These are phyloP conservation scores for cat (Felis catus) DNA, from an alignment of 2,113 vertebrate species.

Conservation along the genomic window DNA sequence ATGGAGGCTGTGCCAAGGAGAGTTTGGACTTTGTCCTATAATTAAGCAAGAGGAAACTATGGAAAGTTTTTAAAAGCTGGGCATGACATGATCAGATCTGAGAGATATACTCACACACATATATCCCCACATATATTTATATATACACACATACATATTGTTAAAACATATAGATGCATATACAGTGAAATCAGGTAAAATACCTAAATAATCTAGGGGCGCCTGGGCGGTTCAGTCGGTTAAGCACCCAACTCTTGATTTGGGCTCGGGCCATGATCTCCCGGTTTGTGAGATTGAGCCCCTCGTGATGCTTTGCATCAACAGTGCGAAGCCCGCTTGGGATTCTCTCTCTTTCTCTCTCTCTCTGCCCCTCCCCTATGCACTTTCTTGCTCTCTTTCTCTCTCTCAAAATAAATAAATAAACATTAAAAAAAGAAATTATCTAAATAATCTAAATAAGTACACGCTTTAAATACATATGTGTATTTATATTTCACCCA, in stretches of 20 bases:
- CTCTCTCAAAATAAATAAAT: no score
- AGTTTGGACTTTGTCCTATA: not conserved
- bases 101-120: not conserved
- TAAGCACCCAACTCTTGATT: no score
- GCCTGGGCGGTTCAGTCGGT: no score
- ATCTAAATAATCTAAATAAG: not conserved
- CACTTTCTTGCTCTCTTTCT: no score
- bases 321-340: no score
- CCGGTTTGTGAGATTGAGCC: no score
- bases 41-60: not conserved
- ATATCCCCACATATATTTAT: not conserved
- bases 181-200: conserved; percentile 2
- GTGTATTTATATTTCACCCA: not conserved
- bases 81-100: not conserved
- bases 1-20: not conserved
- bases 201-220: not conserved
- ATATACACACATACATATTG: not conserved
- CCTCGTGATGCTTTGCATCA: no score
- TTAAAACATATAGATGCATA: not conserved
- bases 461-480: not conserved
- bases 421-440: not conserved
- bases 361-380: no score
- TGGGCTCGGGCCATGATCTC: no score
- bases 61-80: conserved; percentile 11
- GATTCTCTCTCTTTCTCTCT: no score